phyloP scores from a whole-genome alignment of 2,113 vertebrate species.

The Cinclus mexicanus region DNA sequence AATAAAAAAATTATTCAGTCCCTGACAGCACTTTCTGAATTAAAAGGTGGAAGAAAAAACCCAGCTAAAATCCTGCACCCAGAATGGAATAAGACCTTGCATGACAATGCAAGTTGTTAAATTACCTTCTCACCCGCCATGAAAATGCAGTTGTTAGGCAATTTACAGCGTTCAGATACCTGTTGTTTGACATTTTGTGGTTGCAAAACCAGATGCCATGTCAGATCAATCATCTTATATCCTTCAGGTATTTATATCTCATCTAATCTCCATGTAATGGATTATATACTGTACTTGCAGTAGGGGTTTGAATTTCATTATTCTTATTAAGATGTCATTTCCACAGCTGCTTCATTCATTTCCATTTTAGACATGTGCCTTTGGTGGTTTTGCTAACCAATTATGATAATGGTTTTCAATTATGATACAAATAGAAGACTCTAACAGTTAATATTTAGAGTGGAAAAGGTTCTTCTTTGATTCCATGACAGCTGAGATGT shows the following conservation, averaged over 20 bases:
- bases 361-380: conserved; percentile 37
- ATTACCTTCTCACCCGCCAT: not conserved
- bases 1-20: not conserved
- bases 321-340: conserved; percentile 65
- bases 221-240: conserved; percentile 46
- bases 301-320: conserved; percentile 54
- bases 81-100: not conserved
- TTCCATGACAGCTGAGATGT: conserved; percentile 15
- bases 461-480: conserved; percentile 31
- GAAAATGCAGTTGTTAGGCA: not conserved
- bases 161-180: not conserved
- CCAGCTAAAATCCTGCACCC: not conserved
- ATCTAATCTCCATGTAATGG: conserved; percentile 41
- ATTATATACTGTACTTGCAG: conserved; percentile 28
- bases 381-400: conserved; percentile 38
- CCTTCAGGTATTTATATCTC: conserved; percentile 53
- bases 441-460: conserved; percentile 33
- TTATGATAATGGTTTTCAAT: conserved; percentile 51
- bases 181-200: not conserved
- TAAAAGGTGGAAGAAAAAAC: not conserved
- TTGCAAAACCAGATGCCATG: conserved; percentile 20
- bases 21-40: not conserved
- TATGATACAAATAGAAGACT: conserved; percentile 47
- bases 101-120: not conserved
- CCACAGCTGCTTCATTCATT: conserved; percentile 33